Evolutionary conservation across 2,888 invertebrate species (phyloP).

Genomic region (Thymelicus lineola): DNA sequence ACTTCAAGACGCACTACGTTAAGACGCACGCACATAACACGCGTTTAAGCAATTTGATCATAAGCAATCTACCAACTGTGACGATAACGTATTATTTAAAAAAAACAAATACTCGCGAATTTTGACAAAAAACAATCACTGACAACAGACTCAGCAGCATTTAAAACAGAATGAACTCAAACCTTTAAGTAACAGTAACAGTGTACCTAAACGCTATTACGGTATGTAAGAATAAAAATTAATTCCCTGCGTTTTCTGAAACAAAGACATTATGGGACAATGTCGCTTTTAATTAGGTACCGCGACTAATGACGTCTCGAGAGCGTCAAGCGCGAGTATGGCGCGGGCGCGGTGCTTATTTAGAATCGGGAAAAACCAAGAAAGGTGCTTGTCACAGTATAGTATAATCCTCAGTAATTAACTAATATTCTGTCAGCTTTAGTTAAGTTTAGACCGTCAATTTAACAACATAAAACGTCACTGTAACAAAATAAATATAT

Average conservation of each 20-base stretch:
- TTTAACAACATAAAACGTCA: too few relatives aligned
- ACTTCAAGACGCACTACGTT: too few relatives aligned
- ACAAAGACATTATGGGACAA: constrained; percentile 37
- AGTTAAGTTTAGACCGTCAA: too few relatives aligned
- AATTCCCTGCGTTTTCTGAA: constrained; percentile 33
- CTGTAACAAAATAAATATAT: too few relatives aligned
- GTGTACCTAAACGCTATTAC: constrained; percentile 15
- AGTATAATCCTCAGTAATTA: neutral
- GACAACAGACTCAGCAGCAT: neutral
- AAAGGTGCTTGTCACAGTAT: constrained; percentile 4
- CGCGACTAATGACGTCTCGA: constrained; percentile 59
- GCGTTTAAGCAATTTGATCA: too few relatives aligned
- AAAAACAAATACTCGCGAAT: too few relatives aligned
- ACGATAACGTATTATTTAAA: too few relatives aligned
- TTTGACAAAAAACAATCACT: neutral
- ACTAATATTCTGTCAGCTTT: neutral
- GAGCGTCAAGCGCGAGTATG: constrained; percentile 50
- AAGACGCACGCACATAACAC: too few relatives aligned
- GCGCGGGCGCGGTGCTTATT: constrained; percentile 62
- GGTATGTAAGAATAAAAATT: constrained; percentile 32
- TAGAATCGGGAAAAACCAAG: constrained; percentile 43
- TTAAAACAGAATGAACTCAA: constrained; percentile 2
- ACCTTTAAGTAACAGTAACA: neutral
- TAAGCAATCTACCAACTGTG: too few relatives aligned
- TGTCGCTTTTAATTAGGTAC: constrained; percentile 64